Base-by-base conservation (phyloP, 2,888 invertebrate species). In the Embidobia sp. region DNA sequence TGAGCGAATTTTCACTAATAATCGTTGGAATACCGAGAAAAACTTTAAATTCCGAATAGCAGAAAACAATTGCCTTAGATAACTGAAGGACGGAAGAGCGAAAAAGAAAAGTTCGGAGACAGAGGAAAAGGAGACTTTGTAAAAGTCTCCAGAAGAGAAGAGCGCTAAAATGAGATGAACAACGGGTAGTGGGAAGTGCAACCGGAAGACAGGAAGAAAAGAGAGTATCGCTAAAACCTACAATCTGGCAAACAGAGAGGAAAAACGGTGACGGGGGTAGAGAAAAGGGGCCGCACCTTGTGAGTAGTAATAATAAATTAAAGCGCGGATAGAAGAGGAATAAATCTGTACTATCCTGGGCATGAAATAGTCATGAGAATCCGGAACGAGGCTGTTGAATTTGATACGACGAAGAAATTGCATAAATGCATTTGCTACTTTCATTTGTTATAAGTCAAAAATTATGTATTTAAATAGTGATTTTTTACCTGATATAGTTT, bases 1-100 rank as follows among this genome's bases (percentile, higher is more conserved):
- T 51, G 61, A 73, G 42, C 72, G 80, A 73, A 79, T 82, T 76
- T 35, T 66, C 44, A 79, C 81, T 83, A 83, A 84, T 83, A 80
- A 75, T 70, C 55, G 69, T 61, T 10, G 10, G 16, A 22, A 40
- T 29, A 4, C 11, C 27, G 15, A 15, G 10, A 31, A n/a, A 11
- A 15, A 67, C 72, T 49, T 16, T 35, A 40, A 79, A 67, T 76
- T 55, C 51, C 64, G 67, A 61, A 78, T 67, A 79, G 79, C 78
- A 70, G 72, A 57, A 80, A 79, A 80, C 80, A 81, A 83, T 83
- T 80, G 77, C 72, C 29, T 48, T 37, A 27, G 70, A 53, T 70
- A 59, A 53, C 1, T 35, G 33, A 31, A 11, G 18, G n/a, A 49
- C 1, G 48, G 16, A 46, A 27, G 16, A 11, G 1, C n/a, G 26